Base-by-base conservation (phyloP, 2,113 vertebrate genomes). In the Felis catus region DNA sequence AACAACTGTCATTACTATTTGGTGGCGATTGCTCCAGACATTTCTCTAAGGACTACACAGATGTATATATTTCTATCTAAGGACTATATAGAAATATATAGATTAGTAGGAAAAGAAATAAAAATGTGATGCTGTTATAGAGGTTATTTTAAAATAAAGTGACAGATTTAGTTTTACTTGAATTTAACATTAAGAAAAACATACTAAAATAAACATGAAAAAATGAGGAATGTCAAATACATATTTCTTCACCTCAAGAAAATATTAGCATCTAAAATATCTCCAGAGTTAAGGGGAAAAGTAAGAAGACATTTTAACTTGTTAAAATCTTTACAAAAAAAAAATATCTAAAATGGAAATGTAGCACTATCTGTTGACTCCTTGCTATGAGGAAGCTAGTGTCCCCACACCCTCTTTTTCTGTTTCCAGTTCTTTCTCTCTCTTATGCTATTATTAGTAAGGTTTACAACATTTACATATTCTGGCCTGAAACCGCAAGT, bases 381-480 rank as follows among this genome's bases (percentile, higher is more conserved):
- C 16, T 36, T 16, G 19, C 68, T 86, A 12, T 39, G 31, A 89
- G 29, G 29, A 48, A 94, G 19, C 63, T 45, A 63, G 23, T 1
- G 11, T 5, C 58, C 39, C 21, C 13, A 1, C 31, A 45, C 14
- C 45, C n/a, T 94, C 39, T 63, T 33, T n/a, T 81, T 12, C 48
- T 19, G 33, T 41, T 19, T 39, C 31, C 25, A 41, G 8, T 18
- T 0, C 25, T 61, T 23, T 27, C 6, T 80, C 63, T 90, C 10
- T 79, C 2, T 41, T 25, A 58, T 65, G 27, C 89, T 97, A 84
- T 91, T 97, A 51, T 89, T 97, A 97, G 91, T 33, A 36, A 85
- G 93, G 23, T 65, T 93, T 68, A 33, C 23, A 79, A 41, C 8
- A 65, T 65, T 91, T 88, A n/a, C 15, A 39, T 78, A 66, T 81